Evolutionary conservation across 2,113 vertebrate species (phyloP).

Genomic region (Phyllostomus hastatus): DNA sequence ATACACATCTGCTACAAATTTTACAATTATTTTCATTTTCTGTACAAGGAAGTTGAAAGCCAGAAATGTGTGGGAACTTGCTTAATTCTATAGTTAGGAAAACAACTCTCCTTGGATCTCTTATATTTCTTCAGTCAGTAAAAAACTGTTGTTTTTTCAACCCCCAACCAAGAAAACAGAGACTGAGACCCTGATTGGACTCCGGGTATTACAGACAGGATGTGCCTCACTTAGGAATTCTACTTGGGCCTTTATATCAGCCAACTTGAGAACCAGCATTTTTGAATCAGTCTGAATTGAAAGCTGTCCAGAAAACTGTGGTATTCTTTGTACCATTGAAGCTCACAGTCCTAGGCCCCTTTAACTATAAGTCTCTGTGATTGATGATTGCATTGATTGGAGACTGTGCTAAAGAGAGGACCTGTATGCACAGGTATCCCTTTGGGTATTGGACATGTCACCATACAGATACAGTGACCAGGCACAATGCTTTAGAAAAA

Average conservation of each 20-base stretch:
- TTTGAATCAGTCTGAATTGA: neutral
- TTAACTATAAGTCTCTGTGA: neutral
- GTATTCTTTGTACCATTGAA: neutral
- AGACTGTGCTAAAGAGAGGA: neutral
- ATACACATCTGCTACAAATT: neutral
- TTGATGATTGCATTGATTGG: neutral
- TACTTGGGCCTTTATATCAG: neutral
- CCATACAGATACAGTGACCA: neutral
- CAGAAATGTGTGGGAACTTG: neutral
- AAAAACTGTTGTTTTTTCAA: neutral
- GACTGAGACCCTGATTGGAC: neutral
- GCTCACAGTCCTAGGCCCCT: neutral
- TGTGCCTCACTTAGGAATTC: neutral
- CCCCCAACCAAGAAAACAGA: neutral
- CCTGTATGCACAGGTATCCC: neutral
- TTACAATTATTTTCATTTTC: neutral
- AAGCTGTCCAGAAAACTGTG: neutral
- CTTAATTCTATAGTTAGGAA: neutral
- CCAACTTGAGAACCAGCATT: neutral
- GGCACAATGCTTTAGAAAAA: neutral
- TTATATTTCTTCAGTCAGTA: neutral
- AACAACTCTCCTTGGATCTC: neutral
- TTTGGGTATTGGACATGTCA: neutral
- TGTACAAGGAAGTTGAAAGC: neutral
- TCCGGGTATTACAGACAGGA: neutral